phyloP scores from a whole-genome alignment of 2,888 invertebrate species.

The Polydrusus tereticollis region DNA sequence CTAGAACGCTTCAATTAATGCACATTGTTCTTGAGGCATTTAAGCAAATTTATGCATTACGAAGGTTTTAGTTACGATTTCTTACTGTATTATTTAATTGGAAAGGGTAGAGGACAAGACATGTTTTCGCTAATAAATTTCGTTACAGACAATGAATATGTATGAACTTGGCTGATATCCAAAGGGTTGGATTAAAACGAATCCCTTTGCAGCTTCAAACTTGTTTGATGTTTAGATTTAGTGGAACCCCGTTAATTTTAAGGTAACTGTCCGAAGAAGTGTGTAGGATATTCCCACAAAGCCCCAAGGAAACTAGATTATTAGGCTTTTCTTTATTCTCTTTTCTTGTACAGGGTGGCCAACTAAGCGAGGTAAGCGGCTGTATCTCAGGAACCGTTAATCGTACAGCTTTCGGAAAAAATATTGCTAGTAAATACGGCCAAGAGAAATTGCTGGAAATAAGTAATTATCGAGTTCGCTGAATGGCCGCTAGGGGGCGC shows the following conservation, averaged over 20 bases:
- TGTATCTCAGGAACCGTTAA: too few relatives aligned
- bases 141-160: constrained; percentile 15
- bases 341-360: too few relatives aligned
- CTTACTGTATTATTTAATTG: constrained; percentile 10
- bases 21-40: constrained; percentile 20
- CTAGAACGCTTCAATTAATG: constrained; percentile 22
- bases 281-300: too few relatives aligned
- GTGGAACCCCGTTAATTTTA: background rate
- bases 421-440: too few relatives aligned
- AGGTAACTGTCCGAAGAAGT: background rate
- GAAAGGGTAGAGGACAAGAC: constrained; percentile 1
- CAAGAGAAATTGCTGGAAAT: too few relatives aligned
- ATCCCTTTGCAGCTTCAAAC: background rate
- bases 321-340: too few relatives aligned
- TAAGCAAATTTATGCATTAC: constrained; percentile 30
- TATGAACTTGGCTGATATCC: background rate
- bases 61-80: constrained; percentile 14
- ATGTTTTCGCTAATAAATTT: background rate
- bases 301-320: too few relatives aligned
- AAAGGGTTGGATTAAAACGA: constrained; percentile 1
- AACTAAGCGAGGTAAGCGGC: too few relatives aligned
- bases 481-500: too few relatives aligned
- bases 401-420: too few relatives aligned
- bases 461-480: too few relatives aligned
- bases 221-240: background rate